A percentile compares a stretch with the other conserved stretches of the same genome.
These are phyloP conservation scores for Eonycteris spelaea DNA, from an alignment of 2,113 vertebrate genomes.

Conservation along the genomic window DNA sequence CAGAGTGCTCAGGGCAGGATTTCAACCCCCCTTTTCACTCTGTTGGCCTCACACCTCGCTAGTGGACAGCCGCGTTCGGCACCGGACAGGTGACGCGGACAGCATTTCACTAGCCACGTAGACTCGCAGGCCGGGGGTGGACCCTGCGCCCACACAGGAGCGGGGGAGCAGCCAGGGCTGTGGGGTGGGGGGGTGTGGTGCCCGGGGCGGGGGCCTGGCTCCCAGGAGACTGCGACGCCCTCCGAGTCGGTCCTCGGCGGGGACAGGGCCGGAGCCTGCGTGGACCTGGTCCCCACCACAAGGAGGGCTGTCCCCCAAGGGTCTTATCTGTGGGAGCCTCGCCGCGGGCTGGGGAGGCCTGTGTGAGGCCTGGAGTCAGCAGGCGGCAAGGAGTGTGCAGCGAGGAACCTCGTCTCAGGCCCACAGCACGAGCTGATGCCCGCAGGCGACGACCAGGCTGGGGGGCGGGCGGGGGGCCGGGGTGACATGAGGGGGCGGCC, in stretches of 20 bases:
- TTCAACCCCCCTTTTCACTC: too few relatives aligned
- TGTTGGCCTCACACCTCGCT: too few relatives aligned
- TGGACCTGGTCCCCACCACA: accelerated
- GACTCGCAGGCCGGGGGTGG: background rate
- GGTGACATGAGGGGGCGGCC: accelerated
- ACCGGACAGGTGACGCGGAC: accelerated
- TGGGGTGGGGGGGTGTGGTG: too few relatives aligned
- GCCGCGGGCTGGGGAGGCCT: accelerated
- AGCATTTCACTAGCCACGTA: accelerated
- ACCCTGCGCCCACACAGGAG: too few relatives aligned
- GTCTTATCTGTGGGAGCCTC: accelerated
- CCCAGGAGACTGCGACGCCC: background rate
- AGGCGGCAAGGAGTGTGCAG: accelerated
- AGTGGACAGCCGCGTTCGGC: accelerated
- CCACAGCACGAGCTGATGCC: accelerated
- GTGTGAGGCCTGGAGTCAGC: accelerated
- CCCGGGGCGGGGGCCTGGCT: too few relatives aligned
- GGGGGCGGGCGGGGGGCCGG: too few relatives aligned
- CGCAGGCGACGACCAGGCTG: background rate
- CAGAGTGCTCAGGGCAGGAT: too few relatives aligned
- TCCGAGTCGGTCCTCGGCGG: accelerated
- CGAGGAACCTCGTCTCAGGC: accelerated
- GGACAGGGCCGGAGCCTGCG: background rate
- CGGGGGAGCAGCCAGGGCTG: background rate
- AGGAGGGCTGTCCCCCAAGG: background rate